Evolutionary conservation across 2,797 vertebrate species (phyloP), one percentile per base, ranked within the genome.

Genomic region (Xiphorhynchus erythropygius): DNA sequence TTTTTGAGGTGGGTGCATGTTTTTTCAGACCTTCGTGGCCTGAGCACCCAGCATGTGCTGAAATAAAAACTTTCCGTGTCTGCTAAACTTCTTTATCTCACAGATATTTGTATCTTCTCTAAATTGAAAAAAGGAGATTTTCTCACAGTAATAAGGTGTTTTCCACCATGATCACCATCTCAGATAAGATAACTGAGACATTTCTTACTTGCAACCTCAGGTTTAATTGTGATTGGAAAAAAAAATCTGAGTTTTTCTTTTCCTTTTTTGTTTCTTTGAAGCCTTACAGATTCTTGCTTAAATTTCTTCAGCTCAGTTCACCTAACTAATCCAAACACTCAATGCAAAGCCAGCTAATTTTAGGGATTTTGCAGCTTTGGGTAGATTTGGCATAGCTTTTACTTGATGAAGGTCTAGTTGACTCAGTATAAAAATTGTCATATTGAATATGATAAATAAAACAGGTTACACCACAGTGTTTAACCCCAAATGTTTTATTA

Each of bases 381-480:
- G 15, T 59, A 22, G 14, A 56, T 68, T 87, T 47, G 9, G 6
- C 5, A 30, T 57, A 23, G 18, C 6, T 73, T 18, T 60, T 32
- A 7, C 13, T 67, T 63, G 15, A 10, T 60, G 56, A 81, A 68
- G 22, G 9, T 76, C 33, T 62, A 9, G 11, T 60, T 83, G 27
- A 53, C 10, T 70, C 16, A 41, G 23, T 10, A 37, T 44, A 42
- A 78, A 84, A 65, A 63, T 35, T 33, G 7, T 30, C 11, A 6
- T 32, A 21, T 22, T 63, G 21, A 82, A 47, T 82, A 24, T 67
- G 24, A 27, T 47, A 73, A 87, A 50, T 69, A 39, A 49, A 89
- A 27, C 5, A 71, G 37, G 17, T 10, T 10, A 46, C 19, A 27
- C 4, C 0, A 5, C 2, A 11, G 3, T 47, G 9, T 65, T 13